These are phyloP conservation scores for Germaria angustata DNA, from an alignment of 2,888 invertebrate species.

Conservation along the genomic window DNA sequence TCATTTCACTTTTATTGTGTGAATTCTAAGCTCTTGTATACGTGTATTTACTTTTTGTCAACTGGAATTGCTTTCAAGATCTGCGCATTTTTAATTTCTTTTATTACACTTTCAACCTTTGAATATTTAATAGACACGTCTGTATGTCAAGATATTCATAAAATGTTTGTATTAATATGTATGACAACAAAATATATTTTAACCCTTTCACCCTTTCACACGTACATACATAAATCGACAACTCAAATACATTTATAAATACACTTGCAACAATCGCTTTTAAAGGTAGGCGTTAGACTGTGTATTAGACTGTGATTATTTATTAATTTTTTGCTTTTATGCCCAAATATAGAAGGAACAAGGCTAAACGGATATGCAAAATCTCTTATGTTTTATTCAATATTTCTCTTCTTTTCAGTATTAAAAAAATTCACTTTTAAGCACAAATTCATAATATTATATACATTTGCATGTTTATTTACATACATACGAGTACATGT, in stretches of 20 bases:
- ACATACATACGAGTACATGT: not conserved
- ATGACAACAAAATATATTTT: too few species aligned
- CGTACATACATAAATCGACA: not conserved
- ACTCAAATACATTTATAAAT: not conserved
- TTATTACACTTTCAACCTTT: not conserved
- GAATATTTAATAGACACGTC: too few species aligned
- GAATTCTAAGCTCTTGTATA: not conserved
- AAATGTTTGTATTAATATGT: not conserved
- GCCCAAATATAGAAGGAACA: not conserved
- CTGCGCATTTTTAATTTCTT: constrained; percentile 33
- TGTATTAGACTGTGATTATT: constrained; percentile 28
- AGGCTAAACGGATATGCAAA: not conserved
- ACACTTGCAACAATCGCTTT: constrained; percentile 25
- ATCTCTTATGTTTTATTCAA: too few species aligned
- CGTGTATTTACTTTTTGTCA: constrained; percentile 23
- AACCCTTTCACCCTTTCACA: too few species aligned
- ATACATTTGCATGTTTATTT: not conserved
- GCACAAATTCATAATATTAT: not conserved
- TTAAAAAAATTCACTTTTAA: constrained; percentile 8
- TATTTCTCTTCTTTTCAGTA: not conserved
- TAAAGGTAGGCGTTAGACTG: constrained; percentile 19
- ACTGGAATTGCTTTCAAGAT: constrained; percentile 3
- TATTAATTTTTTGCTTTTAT: constrained; percentile 3
- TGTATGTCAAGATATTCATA: not conserved
- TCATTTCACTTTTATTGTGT: not conserved